Evolutionary conservation across 1,140 invertebrate species (phyloP).

Genomic region (Metopolophium dirhodum): DNA sequence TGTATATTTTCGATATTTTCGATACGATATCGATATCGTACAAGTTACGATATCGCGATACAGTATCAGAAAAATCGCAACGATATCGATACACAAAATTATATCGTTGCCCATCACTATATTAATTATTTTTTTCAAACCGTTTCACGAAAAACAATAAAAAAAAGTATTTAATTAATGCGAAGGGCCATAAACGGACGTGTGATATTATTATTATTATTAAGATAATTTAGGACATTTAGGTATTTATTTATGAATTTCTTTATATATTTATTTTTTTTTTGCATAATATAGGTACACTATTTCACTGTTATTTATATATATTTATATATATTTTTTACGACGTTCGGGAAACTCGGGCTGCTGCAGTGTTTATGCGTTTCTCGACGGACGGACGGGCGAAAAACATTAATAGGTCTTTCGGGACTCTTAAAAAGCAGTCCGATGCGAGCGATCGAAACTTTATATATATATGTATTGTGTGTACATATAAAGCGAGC

Average conservation of each 20-base stretch:
- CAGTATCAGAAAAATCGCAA: no score
- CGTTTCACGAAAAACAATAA: neutral
- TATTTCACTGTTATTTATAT: neutral
- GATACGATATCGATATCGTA: no score
- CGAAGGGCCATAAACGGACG: neutral
- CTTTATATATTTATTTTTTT: neutral
- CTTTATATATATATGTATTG: neutral
- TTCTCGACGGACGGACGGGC: neutral
- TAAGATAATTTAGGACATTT: neutral
- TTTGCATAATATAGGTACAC: no score
- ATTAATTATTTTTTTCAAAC: neutral
- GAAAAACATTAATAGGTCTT: slow-evolving; percentile 18
- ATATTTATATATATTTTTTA: neutral
- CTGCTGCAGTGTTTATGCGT: neutral
- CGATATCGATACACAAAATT: no score
- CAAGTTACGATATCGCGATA: no score
- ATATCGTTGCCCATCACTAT: no score
- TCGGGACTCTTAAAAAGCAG: slow-evolving; percentile 24
- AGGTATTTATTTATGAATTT: neutral
- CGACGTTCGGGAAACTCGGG: neutral
- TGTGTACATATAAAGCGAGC: neutral
- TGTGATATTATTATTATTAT: neutral
- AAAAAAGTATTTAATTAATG: no score
- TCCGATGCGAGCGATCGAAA: neutral
- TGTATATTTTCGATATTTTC: no score